Evolutionary conservation across 2,888 invertebrate genomes (phyloP).

Genomic region (Eretmocerus hayati): DNA sequence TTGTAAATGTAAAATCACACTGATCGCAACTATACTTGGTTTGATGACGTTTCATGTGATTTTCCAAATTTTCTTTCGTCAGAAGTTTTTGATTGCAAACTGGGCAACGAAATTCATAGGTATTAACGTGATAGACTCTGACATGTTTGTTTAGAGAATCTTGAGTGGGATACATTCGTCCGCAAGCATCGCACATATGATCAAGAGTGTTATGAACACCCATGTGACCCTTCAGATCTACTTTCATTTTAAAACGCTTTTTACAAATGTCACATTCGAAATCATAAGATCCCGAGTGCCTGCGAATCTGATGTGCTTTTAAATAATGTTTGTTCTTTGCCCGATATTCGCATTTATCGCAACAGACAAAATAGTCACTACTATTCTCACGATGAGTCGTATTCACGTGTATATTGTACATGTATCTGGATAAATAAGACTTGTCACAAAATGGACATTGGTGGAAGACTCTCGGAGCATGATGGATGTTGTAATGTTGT

Average conservation of each 20-base stretch:
- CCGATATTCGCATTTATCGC: slow-evolving; percentile 34
- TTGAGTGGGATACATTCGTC: slow-evolving; percentile 34
- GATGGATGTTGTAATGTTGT: slow-evolving; percentile 13
- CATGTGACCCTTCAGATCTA: slow-evolving; percentile 38
- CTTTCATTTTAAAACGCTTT: slow-evolving; percentile 35
- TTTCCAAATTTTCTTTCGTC: slow-evolving; percentile 32
- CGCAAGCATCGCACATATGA: slow-evolving; percentile 39
- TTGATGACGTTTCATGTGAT: slow-evolving; percentile 33
- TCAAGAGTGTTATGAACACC: slow-evolving; percentile 30
- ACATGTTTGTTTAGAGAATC: slow-evolving; percentile 35
- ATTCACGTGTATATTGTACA: slow-evolving; percentile 14
- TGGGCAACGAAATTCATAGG: slow-evolving; percentile 32
- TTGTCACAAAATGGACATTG: slow-evolving; percentile 8
- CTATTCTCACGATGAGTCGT: slow-evolving; percentile 28
- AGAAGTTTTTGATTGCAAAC: slow-evolving; percentile 35
- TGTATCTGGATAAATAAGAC: slow-evolving; percentile 12
- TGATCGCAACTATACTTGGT: slow-evolving; percentile 33
- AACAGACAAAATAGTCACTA: slow-evolving; percentile 26
- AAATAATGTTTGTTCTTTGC: slow-evolving; percentile 32
- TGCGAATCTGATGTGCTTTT: slow-evolving; percentile 31
- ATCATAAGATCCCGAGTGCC: slow-evolving; percentile 32
- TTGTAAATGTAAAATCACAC: slow-evolving; percentile 22
- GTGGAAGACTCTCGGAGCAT: slow-evolving; percentile 1
- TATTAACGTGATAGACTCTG: slow-evolving; percentile 34
- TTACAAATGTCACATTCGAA: slow-evolving; percentile 34